Percentiles rank a stretch among this genome's conserved stretches.
phyloP scores from a whole-genome alignment of 2,797 vertebrate genomes.

The Acipenser ruthenus region DNA sequence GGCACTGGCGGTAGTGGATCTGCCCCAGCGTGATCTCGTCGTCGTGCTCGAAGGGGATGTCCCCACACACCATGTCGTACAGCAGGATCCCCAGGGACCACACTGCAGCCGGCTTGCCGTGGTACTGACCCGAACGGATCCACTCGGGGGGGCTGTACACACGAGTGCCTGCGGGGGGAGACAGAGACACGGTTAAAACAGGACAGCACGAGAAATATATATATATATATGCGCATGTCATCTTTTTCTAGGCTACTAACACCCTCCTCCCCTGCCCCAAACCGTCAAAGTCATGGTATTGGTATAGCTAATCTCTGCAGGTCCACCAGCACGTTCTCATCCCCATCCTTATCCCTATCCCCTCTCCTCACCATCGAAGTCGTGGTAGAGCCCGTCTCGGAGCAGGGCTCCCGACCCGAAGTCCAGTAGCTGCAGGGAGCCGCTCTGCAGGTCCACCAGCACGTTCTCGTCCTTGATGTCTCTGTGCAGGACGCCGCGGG shows the following conservation, averaged over 20 bases:
- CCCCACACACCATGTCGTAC: too few relatives aligned
- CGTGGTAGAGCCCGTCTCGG: slow-evolving; percentile 32
- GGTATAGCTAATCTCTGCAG: background rate
- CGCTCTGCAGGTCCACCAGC: slow-evolving; percentile 32
- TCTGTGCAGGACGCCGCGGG: slow-evolving; percentile 32
- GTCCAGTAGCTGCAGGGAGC: slow-evolving; percentile 36
- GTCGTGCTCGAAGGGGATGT: slow-evolving; percentile 28
- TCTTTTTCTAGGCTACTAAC: background rate
- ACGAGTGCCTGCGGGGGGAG: slow-evolving; percentile 26
- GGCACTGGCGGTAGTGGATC: slow-evolving; percentile 28
- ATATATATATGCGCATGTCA: background rate
- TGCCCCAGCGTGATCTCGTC: slow-evolving; percentile 34
- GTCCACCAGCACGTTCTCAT: background rate
- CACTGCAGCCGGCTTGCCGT: slow-evolving; percentile 33
- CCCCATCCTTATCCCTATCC: too few relatives aligned
- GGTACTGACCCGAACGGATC: slow-evolving; percentile 32
- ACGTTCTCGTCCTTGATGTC: slow-evolving; percentile 43
- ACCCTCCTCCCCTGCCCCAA: background rate
- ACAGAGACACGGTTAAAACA: too few relatives aligned
- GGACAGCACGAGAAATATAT: too few relatives aligned
- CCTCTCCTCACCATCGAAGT: slow-evolving; percentile 35
- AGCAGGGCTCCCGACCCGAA: slow-evolving; percentile 38
- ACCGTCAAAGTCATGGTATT: background rate
- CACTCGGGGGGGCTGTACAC: slow-evolving; percentile 41
- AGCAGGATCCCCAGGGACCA: slow-evolving; percentile 22